Conservation (phyloP, 2,797 vertebrate species). For the Podarcis lilfordi region DNA sequence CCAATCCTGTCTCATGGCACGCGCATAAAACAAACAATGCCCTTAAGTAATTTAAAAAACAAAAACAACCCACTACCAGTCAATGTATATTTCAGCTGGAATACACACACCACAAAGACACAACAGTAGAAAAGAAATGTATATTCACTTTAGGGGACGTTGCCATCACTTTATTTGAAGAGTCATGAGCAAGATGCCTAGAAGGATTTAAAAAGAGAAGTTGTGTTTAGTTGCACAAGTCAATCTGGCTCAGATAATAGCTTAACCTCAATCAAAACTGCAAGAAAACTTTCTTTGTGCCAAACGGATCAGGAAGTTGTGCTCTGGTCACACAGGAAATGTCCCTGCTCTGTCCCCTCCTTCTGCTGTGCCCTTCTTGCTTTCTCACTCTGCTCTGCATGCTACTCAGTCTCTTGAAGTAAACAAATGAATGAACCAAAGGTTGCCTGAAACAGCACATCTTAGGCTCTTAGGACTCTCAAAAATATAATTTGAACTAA, state of each 20-base stretch:
- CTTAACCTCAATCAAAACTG: not conserved
- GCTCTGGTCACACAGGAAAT: not conserved
- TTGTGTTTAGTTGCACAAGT: constrained; percentile 42
- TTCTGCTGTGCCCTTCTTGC: not conserved
- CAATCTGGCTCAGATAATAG: constrained; percentile 21
- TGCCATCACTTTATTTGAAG: constrained; percentile 74
- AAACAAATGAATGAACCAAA: not conserved
- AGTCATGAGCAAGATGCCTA: constrained; percentile 72
- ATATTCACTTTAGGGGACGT: constrained; percentile 76
- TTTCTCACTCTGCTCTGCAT: not conserved
- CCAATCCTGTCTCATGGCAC: not conserved
- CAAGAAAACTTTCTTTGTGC: not conserved
- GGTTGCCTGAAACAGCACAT: not conserved
- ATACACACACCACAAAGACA: constrained; percentile 51
- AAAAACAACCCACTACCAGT: not conserved
- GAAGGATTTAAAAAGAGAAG: constrained; percentile 65
- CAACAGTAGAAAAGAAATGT: constrained; percentile 53
- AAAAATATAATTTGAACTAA: not conserved
- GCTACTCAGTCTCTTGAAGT: not conserved
- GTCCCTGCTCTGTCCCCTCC: not conserved
- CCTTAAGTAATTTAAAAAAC: not conserved
- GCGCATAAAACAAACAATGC: not conserved
- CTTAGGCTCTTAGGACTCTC: not conserved
- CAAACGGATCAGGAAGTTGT: not conserved
- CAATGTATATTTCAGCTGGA: constrained; percentile 63